A percentile compares a stretch with the other conserved stretches of the same genome.
These are phyloP conservation scores for Conopomorpha cramerella DNA, from an alignment of 1,140 invertebrate genomes.

Conservation along the genomic window DNA sequence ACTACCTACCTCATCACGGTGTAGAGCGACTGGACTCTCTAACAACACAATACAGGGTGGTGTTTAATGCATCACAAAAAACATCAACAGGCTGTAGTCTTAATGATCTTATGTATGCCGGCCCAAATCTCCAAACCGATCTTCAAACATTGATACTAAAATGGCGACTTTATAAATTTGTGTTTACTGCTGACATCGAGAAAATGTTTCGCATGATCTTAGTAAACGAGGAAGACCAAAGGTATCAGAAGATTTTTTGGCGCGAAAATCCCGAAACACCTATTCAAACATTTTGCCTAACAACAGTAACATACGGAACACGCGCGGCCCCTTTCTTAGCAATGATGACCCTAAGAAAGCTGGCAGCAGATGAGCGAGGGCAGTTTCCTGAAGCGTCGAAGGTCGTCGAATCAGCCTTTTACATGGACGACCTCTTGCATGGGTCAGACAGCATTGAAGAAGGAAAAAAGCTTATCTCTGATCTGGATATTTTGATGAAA, in stretches of 20 bases:
- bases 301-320: neutral
- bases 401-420: too few species aligned
- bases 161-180: conserved; percentile 14
- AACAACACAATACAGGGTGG: conserved; percentile 26
- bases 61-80: conserved; percentile 24
- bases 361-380: conserved; percentile 1
- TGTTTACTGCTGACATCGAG: conserved; percentile 15
- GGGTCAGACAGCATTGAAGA: too few species aligned
- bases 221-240: conserved; percentile 8
- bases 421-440: too few species aligned
- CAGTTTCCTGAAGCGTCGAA: conserved; percentile 17
- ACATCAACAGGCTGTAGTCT: conserved; percentile 17
- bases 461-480: too few species aligned
- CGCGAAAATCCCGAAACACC: neutral
- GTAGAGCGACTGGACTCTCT: neutral
- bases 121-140: conserved; percentile 27
- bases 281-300: neutral
- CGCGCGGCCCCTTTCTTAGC: neutral
- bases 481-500: too few species aligned
- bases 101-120: conserved; percentile 22
- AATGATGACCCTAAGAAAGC: neutral
- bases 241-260: conserved; percentile 9
- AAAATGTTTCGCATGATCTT: conserved; percentile 19
- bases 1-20: neutral
- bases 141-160: conserved; percentile 6